Base-by-base conservation (phyloP, 2,888 invertebrate genomes). In the Phymatocera aterrima region DNA sequence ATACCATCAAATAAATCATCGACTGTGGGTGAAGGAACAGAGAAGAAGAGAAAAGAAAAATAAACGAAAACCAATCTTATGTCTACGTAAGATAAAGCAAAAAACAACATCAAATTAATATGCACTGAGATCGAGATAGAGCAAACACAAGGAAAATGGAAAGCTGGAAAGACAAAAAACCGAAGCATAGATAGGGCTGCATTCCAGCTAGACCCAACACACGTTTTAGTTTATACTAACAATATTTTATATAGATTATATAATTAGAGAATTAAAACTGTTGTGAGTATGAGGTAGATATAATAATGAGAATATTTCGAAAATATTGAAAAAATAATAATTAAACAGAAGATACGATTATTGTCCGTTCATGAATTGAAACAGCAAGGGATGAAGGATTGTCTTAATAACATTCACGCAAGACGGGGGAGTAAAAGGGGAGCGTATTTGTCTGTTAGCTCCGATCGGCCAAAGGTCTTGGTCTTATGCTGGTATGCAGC, bases 361-460 rank as follows among this genome's bases (percentile, higher is more conserved):
- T 72, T 57, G 48, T 77, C 48, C 21, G 70, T 37, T 28, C n/a
- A 78, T 57, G 48, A 51, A 77, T 34, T 46, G 43, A 40, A 43
- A 65, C 79, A 84, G 85, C 80, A 83, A 85, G 84, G n/a, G n/a
- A n/a, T n/a, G n/a, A n/a, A n/a, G n/a, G n/a, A n/a, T n/a, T n/a
- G n/a, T n/a, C n/a, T n/a, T n/a, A n/a, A n/a, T n/a, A n/a, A n/a
- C n/a, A n/a, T n/a, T n/a, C n/a, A n/a, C n/a, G n/a, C n/a, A n/a
- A n/a, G n/a, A n/a, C 84, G 83, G 81, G 84, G 87, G 88, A 86
- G 86, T 86, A 86, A 86, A 87, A 83, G 87, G 84, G 90, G 90
- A 89, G 90, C 90, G 84, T 88, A 88, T 90, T 90, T 90, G 90
- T 90, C 90, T 90, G 90, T 90, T 90, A 90, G 90, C 90, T 90